Evolutionary conservation across 2,797 vertebrate genomes (phyloP).

Genomic region (Platalea minor): DNA sequence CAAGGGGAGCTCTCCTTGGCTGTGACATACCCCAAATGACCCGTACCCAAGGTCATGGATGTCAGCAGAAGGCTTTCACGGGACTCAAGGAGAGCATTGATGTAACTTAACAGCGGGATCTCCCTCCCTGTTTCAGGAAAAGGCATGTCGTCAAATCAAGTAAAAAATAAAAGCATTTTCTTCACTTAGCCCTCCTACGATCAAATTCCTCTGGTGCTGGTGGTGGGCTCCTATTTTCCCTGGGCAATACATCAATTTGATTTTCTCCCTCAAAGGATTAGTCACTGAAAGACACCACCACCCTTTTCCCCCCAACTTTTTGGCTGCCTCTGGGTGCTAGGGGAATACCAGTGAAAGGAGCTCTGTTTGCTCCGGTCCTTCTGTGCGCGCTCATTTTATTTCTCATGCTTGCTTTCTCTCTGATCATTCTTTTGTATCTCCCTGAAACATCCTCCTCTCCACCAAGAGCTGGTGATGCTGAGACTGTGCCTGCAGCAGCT

Average conservation of each 20-base stretch:
- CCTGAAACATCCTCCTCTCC: not conserved
- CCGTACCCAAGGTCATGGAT: not conserved
- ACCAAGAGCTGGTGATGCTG: not conserved
- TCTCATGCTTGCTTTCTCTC: not conserved
- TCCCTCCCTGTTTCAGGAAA: not conserved
- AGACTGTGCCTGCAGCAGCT: not conserved
- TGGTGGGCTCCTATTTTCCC: not conserved
- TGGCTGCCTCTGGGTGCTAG: not conserved
- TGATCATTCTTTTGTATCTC: not conserved
- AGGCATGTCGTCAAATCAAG: not conserved
- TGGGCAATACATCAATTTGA: not conserved
- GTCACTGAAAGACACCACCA: not conserved
- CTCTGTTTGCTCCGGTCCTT: not conserved
- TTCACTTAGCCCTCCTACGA: not conserved
- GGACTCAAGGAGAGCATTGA: accelerated
- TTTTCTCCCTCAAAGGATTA: constrained; percentile 26
- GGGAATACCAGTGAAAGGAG: not conserved
- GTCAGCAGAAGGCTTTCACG: not conserved
- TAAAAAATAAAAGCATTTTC: not conserved
- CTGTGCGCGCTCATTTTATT: not conserved
- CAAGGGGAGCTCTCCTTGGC: not conserved
- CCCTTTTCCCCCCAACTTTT: not conserved
- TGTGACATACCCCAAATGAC: not conserved
- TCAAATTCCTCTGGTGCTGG: constrained; percentile 6
- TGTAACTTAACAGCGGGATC: not conserved